Evolutionary conservation across 2,113 vertebrate genomes (phyloP).

Genomic region (Serinus canaria): DNA sequence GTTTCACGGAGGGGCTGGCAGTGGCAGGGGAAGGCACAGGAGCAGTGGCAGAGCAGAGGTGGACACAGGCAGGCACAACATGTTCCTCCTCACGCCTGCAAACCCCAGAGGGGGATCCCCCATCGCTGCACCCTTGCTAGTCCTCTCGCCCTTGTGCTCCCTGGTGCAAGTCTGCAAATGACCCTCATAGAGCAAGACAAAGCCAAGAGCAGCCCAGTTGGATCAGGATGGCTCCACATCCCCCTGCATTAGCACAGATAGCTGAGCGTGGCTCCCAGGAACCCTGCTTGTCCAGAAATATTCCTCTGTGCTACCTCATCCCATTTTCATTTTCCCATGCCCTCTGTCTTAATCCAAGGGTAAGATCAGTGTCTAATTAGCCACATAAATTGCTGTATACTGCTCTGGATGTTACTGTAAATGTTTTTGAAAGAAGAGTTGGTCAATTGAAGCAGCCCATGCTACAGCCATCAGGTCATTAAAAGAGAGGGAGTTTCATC

Average conservation of each 20-base stretch:
- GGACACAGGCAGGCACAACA: neutral
- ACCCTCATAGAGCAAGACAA: neutral
- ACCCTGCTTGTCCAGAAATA: neutral
- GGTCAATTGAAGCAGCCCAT: neutral
- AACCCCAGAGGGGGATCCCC: neutral
- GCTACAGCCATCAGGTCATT: neutral
- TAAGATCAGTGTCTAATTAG: neutral
- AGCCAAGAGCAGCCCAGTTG: neutral
- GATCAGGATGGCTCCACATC: accelerated
- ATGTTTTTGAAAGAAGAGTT: neutral
- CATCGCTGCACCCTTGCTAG: neutral
- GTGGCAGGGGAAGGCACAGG: accelerated
- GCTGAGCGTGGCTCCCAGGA: neutral
- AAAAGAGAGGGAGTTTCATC: neutral
- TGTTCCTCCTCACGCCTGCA: neutral
- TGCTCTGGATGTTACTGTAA: neutral
- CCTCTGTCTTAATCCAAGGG: neutral
- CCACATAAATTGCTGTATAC: neutral
- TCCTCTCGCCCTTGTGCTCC: neutral
- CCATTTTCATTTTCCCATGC: neutral
- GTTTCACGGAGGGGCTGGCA: neutral
- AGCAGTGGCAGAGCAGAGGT: neutral
- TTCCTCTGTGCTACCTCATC: neutral
- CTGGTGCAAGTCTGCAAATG: neutral
- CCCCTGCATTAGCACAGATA: neutral